Conservation (phyloP, 2,888 invertebrate species). For the Caenorhabditis zanzibari region DNA sequence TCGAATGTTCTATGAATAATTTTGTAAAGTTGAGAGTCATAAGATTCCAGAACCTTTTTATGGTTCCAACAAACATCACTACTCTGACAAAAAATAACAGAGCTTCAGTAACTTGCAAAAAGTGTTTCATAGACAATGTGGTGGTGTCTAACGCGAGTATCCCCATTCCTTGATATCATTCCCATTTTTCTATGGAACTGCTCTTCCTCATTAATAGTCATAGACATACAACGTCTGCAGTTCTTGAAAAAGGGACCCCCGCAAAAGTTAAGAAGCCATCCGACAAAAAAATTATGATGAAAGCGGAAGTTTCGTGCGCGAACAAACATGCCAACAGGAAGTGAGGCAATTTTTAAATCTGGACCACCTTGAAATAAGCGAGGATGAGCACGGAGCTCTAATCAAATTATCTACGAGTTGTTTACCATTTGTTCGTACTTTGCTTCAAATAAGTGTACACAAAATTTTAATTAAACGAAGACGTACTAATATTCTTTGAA, state of each 20-base stretch:
- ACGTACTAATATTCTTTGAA: conserved; percentile 26
- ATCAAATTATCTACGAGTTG: conserved; percentile 16
- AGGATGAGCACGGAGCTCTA: conserved; percentile 9
- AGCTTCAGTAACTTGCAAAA: conserved; percentile 45
- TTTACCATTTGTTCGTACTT: conserved; percentile 18
- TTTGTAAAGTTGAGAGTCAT: background rate
- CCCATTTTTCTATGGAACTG: background rate
- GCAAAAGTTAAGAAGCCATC: conserved; percentile 12
- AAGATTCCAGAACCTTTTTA: too few relatives aligned
- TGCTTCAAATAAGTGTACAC: background rate
- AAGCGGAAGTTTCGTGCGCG: conserved; percentile 48
- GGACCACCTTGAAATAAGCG: background rate
- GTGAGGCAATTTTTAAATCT: conserved; percentile 22
- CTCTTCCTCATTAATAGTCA: conserved; percentile 10
- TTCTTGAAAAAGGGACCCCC: conserved; percentile 22
- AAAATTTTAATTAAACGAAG: conserved; percentile 7
- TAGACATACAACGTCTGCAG: conserved; percentile 3
- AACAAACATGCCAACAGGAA: conserved; percentile 49
- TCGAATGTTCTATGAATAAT: conserved; percentile 32
- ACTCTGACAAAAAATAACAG: conserved; percentile 3
- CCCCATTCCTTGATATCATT: conserved; percentile 9
- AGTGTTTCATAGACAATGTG: conserved; percentile 58
- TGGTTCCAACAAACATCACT: conserved; percentile 30
- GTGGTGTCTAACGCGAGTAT: conserved; percentile 19
- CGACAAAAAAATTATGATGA: conserved; percentile 27